phyloP scores from a whole-genome alignment of 2,113 vertebrate genomes.

The Chamaea fasciata region DNA sequence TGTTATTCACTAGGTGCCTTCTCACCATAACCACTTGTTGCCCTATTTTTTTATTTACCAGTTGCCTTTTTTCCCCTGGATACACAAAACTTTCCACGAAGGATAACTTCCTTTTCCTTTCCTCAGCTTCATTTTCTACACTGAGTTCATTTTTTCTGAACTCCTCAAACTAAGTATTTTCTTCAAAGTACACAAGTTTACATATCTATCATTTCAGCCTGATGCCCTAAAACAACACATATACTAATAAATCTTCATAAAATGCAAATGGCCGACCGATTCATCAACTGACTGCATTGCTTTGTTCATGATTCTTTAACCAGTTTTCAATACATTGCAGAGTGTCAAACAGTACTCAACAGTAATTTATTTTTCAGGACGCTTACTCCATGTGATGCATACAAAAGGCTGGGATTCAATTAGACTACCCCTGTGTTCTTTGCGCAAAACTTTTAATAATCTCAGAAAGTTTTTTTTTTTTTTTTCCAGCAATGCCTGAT shows the following conservation, averaged over 20 bases:
- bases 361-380: neutral
- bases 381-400: neutral
- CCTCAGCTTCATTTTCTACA: neutral
- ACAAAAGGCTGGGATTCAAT: neutral
- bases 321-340: neutral
- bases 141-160: neutral
- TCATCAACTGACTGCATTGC: neutral
- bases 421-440: neutral
- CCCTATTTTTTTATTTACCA: neutral
- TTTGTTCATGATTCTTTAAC: neutral
- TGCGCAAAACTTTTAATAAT: neutral
- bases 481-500: neutral
- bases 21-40: neutral
- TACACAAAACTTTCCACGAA: neutral
- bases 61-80: rapidly evolving
- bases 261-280: neutral
- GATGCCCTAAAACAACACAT: neutral
- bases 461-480: neutral
- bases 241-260: neutral
- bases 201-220: neutral
- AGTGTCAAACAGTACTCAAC: neutral
- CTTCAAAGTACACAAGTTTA: neutral
- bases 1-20: neutral
- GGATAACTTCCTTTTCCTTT: neutral
- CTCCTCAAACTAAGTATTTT: neutral